Percentiles rank a stretch among this genome's conserved stretches.
Conservation (phyloP, 2,113 vertebrate genomes). For the Apistogramma diplotaenia region DNA sequence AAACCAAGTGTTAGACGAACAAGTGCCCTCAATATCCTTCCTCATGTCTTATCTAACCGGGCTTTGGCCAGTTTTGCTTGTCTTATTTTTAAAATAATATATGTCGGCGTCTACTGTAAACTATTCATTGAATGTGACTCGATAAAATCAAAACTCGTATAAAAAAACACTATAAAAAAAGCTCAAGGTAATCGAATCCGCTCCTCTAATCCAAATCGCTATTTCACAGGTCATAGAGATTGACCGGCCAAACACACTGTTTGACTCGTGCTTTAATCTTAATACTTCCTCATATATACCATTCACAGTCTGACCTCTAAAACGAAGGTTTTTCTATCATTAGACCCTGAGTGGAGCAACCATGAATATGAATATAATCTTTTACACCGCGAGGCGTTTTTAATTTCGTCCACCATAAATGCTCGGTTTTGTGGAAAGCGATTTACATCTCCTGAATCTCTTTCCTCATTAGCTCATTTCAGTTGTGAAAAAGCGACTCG, state of each 20-base stretch:
- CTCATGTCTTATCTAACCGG: neutral
- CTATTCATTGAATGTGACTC: neutral
- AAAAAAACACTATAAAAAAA: neutral
- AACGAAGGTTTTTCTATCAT: neutral
- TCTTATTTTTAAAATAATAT: neutral
- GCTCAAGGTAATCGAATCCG: neutral
- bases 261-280: neutral
- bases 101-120: neutral
- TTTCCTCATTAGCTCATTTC: neutral
- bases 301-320: neutral
- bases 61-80: neutral
- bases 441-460: slow-evolving; percentile 7
- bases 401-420: neutral
- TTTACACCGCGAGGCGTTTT: neutral
- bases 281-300: neutral
- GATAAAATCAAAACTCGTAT: neutral
- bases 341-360: neutral
- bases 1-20: neutral
- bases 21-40: neutral
- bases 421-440: neutral
- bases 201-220: neutral
- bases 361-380: neutral
- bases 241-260: neutral
- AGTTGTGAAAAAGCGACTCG: slow-evolving; percentile 3
- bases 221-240: neutral